A percentile compares a stretch with the other conserved stretches of the same genome.
These are phyloP conservation scores for Tholera decimalis DNA, from an alignment of 2,888 invertebrate species.

Conservation along the genomic window DNA sequence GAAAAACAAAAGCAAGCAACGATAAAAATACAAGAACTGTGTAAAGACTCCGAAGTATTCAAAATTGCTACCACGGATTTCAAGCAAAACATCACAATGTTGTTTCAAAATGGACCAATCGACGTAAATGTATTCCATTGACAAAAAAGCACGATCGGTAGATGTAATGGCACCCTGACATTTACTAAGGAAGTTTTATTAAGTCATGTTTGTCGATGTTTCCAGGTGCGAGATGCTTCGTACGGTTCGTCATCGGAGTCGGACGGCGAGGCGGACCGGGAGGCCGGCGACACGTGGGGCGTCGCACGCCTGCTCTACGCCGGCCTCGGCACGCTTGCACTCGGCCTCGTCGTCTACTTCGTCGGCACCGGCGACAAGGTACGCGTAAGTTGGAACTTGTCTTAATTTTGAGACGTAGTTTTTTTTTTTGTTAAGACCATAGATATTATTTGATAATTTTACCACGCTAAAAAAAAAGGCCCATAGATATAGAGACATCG, in stretches of 20 bases:
- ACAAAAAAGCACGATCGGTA: not conserved
- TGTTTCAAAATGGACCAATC: not conserved
- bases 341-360: constrained; percentile 97
- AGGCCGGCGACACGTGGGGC: constrained; percentile 94
- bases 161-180: not conserved
- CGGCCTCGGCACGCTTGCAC: constrained; percentile 95
- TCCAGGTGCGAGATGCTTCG: constrained; percentile 96
- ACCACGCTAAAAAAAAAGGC: too few relatives aligned
- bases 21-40: not conserved
- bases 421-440: constrained; percentile 16
- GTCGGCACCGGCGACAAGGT: constrained; percentile 97
- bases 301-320: constrained; percentile 96
- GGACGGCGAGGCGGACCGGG: constrained; percentile 93
- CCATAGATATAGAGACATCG: not conserved
- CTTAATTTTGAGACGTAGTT: constrained; percentile 42
- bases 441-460: too few relatives aligned
- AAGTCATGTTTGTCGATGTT: not conserved
- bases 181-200: not conserved
- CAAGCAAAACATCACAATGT: not conserved
- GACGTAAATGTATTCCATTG: not conserved
- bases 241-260: constrained; percentile 94
- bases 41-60: too few relatives aligned
- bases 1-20: not conserved
- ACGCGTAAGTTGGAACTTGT: constrained; percentile 37
- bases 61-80: too few relatives aligned